phyloP scores from a whole-genome alignment of 2,797 vertebrate species.

The Acrossocheilus wenchowensis region DNA sequence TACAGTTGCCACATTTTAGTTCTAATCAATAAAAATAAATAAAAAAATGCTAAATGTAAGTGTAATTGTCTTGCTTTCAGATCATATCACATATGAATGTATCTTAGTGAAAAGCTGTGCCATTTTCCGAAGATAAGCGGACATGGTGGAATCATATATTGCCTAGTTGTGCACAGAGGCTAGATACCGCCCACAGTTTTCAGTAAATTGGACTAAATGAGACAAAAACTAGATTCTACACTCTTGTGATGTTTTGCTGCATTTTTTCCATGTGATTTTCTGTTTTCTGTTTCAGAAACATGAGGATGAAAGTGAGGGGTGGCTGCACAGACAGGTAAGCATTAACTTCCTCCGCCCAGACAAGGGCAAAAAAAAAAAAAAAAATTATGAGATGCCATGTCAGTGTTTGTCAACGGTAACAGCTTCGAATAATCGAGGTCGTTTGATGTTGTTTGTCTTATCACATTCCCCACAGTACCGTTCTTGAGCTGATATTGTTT shows the following conservation, averaged over 20 bases:
- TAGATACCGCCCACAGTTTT: not conserved
- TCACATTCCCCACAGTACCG: constrained; percentile 17
- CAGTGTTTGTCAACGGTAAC: constrained; percentile 21
- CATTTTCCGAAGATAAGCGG: not conserved
- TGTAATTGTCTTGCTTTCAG: not conserved
- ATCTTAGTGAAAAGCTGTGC: not conserved
- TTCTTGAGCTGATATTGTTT: constrained; percentile 39
- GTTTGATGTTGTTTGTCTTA: constrained; percentile 34
- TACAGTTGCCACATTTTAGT: too few species aligned
- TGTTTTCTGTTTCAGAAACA: constrained; percentile 87
- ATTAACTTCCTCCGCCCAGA: not conserved
- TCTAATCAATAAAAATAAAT: too few species aligned
- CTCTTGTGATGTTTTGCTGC: not conserved
- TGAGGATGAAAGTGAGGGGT: constrained; percentile 92
- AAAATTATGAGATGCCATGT: not conserved
- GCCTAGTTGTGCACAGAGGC: not conserved
- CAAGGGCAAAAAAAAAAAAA: not conserved
- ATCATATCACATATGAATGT: not conserved
- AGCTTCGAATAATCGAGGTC: constrained; percentile 29
- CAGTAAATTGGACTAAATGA: not conserved
- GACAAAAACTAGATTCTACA: not conserved
- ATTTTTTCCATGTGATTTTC: not conserved
- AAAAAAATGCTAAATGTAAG: too few species aligned
- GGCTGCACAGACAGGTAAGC: constrained; percentile 93
- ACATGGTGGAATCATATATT: not conserved